phyloP scores from a whole-genome alignment of 1,140 invertebrate species.

The Leptinotarsa lineolata region DNA sequence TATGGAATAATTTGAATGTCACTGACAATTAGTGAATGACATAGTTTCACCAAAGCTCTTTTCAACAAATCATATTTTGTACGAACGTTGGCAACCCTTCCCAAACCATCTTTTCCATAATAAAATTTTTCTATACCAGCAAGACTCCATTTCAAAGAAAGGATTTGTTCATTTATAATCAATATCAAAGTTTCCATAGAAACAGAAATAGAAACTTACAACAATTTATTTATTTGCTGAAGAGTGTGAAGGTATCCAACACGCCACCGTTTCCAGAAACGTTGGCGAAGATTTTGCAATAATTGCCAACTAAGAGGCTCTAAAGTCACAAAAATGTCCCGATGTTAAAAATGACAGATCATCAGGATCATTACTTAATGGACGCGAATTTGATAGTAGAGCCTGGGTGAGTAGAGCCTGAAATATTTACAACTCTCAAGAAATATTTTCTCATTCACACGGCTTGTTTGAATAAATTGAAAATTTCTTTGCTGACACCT shows the following conservation, averaged over 20 bases:
- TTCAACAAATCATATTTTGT: not conserved
- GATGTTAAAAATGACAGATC: no score
- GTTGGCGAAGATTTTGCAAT: not conserved
- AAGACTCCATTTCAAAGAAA: conserved; percentile 5
- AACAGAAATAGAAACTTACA: not conserved
- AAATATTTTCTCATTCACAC: no score
- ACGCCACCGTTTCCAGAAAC: conserved; percentile 5
- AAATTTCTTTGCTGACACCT: no score
- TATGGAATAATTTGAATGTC: not conserved
- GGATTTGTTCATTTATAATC: not conserved
- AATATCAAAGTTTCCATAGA: not conserved
- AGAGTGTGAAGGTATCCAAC: conserved; percentile 15
- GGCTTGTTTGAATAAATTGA: no score
- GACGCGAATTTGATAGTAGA: no score
- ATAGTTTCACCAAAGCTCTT: conserved; percentile 10
- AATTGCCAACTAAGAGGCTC: not conserved
- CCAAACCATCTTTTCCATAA: conserved; percentile 7
- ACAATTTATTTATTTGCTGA: conserved; percentile 4
- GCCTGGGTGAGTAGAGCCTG: no score
- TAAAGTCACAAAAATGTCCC: no score
- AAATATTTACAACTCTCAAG: no score
- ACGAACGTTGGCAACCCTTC: conserved; percentile 7
- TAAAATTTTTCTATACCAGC: conserved; percentile 12
- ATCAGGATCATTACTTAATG: no score
- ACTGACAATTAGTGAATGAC: conserved; percentile 14